Conservation (phyloP, 2,888 invertebrate species). For the Blera fallax region DNA sequence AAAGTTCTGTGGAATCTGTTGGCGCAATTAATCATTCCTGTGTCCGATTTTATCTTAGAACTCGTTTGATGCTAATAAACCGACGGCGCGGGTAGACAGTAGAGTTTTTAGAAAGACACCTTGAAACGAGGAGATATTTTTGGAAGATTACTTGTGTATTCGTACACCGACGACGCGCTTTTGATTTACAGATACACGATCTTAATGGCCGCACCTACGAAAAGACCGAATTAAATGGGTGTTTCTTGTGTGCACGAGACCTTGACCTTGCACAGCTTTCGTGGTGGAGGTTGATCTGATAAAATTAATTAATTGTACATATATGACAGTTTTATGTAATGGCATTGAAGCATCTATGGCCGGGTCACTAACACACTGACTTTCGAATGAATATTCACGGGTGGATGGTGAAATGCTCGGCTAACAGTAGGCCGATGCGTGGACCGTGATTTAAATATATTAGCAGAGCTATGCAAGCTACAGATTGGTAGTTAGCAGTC, state of each 20-base stretch:
- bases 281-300: background rate
- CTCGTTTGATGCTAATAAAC: background rate
- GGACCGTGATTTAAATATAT: too few relatives aligned
- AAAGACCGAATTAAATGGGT: background rate
- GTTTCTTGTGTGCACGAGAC: background rate
- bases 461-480: too few relatives aligned
- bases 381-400: too few relatives aligned
- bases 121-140: background rate
- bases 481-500: too few relatives aligned
- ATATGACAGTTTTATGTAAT: too few relatives aligned
- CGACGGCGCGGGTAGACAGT: background rate
- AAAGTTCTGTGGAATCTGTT: background rate
- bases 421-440: too few relatives aligned
- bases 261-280: background rate
- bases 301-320: too few relatives aligned
- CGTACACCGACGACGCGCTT: too few relatives aligned
- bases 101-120: background rate
- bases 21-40: constrained; percentile 6
- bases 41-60: background rate
- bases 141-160: background rate
- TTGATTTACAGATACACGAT: background rate
- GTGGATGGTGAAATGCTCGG: too few relatives aligned
- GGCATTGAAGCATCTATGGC: too few relatives aligned
- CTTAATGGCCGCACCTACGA: background rate
- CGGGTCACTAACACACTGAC: too few relatives aligned